Evolutionary conservation across 2,113 vertebrate species (phyloP).

Genomic region (Phasianus colchicus): DNA sequence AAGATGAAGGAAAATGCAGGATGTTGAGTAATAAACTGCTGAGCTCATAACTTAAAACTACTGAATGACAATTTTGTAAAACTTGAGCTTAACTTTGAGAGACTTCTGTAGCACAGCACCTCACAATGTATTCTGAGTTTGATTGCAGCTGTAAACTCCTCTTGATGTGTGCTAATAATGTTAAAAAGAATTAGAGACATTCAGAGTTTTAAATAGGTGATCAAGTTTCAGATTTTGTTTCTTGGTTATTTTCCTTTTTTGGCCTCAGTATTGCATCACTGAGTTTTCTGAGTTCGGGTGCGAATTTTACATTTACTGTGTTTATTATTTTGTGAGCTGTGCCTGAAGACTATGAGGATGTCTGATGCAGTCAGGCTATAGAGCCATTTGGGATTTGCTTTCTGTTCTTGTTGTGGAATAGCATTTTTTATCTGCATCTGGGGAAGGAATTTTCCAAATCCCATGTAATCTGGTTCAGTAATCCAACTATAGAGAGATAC

Average conservation of each 20-base stretch:
- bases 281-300: background rate
- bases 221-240: background rate
- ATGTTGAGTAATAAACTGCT: background rate
- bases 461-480: background rate
- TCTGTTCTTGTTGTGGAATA: background rate
- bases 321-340: slow-evolving; percentile 1
- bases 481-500: background rate
- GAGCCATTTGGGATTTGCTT: background rate
- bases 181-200: background rate
- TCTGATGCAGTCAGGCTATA: background rate
- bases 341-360: background rate
- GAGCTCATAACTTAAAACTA: background rate
- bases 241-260: background rate
- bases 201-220: background rate
- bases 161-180: background rate
- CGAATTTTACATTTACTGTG: background rate
- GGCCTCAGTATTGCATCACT: background rate
- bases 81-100: background rate
- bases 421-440: background rate
- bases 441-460: background rate
- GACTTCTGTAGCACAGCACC: background rate
- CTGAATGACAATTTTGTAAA: background rate
- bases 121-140: background rate
- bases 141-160: background rate
- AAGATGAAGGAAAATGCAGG: background rate